Evolutionary conservation across 1,140 invertebrate genomes (phyloP).

Genomic region (Glomeris maerens): DNA sequence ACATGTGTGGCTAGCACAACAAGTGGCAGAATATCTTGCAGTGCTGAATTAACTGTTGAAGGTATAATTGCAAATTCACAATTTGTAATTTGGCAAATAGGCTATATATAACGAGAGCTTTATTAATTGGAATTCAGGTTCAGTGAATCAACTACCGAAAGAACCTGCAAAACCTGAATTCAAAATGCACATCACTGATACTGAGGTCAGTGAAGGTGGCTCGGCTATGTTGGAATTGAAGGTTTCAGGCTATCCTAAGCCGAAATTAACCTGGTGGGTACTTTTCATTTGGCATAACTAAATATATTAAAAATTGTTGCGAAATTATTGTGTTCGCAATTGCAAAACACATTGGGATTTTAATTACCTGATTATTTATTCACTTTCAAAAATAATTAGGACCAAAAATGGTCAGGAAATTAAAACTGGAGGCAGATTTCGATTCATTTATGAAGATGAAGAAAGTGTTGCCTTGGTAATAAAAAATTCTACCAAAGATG

Average conservation of each 20-base stretch:
- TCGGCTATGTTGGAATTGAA: conserved; percentile 90
- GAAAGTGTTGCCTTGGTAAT: conserved; percentile 79
- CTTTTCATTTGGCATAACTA: too few relatives aligned
- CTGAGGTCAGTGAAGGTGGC: conserved; percentile 61
- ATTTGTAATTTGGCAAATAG: background rate
- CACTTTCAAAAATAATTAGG: too few relatives aligned
- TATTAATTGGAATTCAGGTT: conserved; percentile 33
- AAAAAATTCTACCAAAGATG: conserved; percentile 64
- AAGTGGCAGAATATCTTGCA: conserved; percentile 81
- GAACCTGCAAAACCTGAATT: conserved; percentile 67
- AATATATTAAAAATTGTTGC: too few relatives aligned
- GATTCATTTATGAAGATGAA: conserved; percentile 83
- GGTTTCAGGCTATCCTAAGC: conserved; percentile 86
- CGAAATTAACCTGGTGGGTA: conserved; percentile 62
- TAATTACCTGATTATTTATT: too few relatives aligned
- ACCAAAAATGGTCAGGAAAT: conserved; percentile 70
- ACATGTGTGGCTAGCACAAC: conserved; percentile 87
- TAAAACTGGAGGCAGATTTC: conserved; percentile 60
- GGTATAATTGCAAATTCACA: conserved; percentile 31
- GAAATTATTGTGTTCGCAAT: too few relatives aligned
- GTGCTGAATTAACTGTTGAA: conserved; percentile 81
- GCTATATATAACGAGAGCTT: background rate
- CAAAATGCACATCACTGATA: conserved; percentile 45
- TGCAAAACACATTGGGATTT: too few relatives aligned
- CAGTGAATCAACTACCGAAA: conserved; percentile 59